Evolutionary conservation across 1,140 invertebrate genomes (phyloP).

Genomic region (Agrypnia vestita): DNA sequence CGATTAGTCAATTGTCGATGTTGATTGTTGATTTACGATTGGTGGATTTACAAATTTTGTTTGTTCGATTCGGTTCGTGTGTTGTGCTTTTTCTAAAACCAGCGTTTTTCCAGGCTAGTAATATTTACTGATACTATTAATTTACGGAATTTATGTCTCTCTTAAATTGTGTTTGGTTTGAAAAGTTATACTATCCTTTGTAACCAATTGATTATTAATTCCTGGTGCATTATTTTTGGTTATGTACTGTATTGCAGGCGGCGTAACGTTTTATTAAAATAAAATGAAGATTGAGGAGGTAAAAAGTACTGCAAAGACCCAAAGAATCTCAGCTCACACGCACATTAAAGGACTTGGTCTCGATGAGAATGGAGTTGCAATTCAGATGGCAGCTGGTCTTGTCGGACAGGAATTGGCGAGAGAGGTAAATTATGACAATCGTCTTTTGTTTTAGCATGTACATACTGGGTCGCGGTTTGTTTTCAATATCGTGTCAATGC

Average conservation of each 20-base stretch:
- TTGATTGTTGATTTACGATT: too few relatives aligned
- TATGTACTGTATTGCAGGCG: neutral
- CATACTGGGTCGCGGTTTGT: too few relatives aligned
- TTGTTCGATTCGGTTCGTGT: conserved; percentile 14
- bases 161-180: neutral
- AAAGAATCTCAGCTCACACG: conserved; percentile 96
- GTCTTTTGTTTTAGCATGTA: neutral
- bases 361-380: conserved; percentile 92
- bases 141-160: neutral
- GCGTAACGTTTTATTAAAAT: neutral
- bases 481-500: too few relatives aligned
- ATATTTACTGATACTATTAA: neutral
- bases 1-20: too few relatives aligned
- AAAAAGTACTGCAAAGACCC: conserved; percentile 96
- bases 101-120: neutral
- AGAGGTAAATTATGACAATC: conserved; percentile 79
- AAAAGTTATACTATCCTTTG: neutral
- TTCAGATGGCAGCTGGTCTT: conserved; percentile 91
- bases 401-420: conserved; percentile 96
- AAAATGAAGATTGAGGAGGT: conserved; percentile 99
- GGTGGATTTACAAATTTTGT: conserved; percentile 24
- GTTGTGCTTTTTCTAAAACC: neutral
- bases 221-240: too few relatives aligned
- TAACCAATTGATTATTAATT: neutral
- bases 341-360: conserved; percentile 97